A percentile compares a stretch with the other conserved stretches of the same genome.
Conservation (phyloP, 92 coral and sea anemone genomes). For the Chrysogorgia sp. region DNA sequence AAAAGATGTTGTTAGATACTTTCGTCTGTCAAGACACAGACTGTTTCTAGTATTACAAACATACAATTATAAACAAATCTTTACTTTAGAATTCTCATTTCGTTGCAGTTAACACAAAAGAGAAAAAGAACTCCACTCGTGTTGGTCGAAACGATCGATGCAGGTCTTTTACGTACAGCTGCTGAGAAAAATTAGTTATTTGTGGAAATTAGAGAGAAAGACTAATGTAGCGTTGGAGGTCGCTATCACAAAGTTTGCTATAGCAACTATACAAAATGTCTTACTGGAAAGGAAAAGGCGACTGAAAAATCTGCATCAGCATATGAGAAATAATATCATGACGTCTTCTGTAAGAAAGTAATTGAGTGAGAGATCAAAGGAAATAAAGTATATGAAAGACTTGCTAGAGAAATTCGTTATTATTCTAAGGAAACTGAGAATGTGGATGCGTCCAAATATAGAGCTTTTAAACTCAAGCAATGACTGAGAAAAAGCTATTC, state of each 20-base stretch:
- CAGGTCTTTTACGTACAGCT: constrained; percentile 40
- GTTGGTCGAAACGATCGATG: constrained; percentile 30
- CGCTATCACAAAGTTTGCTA: constrained; percentile 44
- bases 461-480: constrained; percentile 36
- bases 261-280: constrained; percentile 29
- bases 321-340: constrained; percentile 33
- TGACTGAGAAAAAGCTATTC: constrained; percentile 14
- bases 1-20: no score
- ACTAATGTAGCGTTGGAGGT: constrained; percentile 32
- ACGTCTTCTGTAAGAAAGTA: constrained; percentile 36
- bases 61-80: no score
- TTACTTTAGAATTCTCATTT: no score
- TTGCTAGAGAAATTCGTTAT: constrained; percentile 31
- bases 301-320: constrained; percentile 13
- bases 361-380: constrained; percentile 35
- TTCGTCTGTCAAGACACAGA: no score
- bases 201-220: constrained; percentile 42
- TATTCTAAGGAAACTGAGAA: constrained; percentile 14
- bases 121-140: no score
- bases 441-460: constrained; percentile 43
- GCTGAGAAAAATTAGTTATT: constrained; percentile 37
- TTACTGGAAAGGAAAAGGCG: constrained; percentile 3
- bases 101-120: no score
- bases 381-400: constrained; percentile 43
- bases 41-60: no score